phyloP scores from a whole-genome alignment of 2,797 vertebrate genomes.

The Sardinella longiceps region DNA sequence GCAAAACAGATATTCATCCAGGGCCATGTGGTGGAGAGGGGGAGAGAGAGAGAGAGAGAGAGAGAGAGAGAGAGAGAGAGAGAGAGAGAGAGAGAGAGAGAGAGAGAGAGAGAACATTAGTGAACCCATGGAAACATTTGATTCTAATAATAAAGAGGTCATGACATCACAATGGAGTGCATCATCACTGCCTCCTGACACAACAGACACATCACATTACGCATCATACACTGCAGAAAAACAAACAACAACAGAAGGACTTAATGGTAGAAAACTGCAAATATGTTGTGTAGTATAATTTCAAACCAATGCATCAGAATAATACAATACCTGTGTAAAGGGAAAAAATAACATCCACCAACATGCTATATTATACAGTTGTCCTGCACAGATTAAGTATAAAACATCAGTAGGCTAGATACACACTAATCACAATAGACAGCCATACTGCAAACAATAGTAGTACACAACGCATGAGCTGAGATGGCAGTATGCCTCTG shows the following conservation, averaged over 20 bases:
- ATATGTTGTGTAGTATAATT: background rate
- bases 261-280: background rate
- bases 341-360: too few relatives aligned
- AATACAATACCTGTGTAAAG: background rate
- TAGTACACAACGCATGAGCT: background rate
- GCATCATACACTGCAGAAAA: background rate
- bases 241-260: background rate
- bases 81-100: background rate
- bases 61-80: background rate
- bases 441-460: background rate
- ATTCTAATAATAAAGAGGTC: background rate
- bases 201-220: background rate
- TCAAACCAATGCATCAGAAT: background rate
- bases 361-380: too few relatives aligned
- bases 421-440: background rate
- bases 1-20: background rate
- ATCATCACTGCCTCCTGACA: background rate
- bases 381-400: too few relatives aligned
- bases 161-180: constrained; percentile 7
- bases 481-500: background rate
- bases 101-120: background rate
- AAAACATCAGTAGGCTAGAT: too few relatives aligned
- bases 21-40: background rate
- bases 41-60: background rate
- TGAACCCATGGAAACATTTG: background rate